Evolutionary conservation across 2,797 vertebrate species (phyloP).

Genomic region (Sebastes hubbsi): DNA sequence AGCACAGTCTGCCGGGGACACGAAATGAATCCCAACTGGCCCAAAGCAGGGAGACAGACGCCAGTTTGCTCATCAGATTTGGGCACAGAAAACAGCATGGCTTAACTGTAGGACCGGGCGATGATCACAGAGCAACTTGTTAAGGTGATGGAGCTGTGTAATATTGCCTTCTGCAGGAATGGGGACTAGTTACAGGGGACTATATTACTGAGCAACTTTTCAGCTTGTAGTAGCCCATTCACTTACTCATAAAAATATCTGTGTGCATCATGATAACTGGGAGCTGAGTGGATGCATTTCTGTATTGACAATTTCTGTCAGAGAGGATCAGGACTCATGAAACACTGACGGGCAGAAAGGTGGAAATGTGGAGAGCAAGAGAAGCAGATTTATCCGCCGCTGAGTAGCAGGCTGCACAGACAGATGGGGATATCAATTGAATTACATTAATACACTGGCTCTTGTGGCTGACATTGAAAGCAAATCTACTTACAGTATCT

Average conservation of each 20-base stretch:
- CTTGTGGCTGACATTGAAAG: constrained; percentile 35
- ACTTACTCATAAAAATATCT: background rate
- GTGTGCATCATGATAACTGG: background rate
- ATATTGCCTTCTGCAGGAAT: background rate
- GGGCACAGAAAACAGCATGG: constrained; percentile 35
- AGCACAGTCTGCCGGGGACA: constrained; percentile 53
- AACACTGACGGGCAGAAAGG: background rate
- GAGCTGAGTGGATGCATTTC: background rate
- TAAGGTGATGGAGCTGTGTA: background rate
- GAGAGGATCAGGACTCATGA: background rate
- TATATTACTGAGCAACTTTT: background rate
- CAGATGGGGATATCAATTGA: constrained; percentile 23
- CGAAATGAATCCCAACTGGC: constrained; percentile 64
- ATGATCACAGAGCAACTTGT: constrained; percentile 25
- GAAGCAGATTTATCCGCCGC: constrained; percentile 2
- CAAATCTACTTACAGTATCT: constrained; percentile 26
- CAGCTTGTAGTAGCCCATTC: background rate
- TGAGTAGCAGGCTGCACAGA: constrained; percentile 7
- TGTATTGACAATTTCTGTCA: background rate
- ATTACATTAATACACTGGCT: constrained; percentile 28
- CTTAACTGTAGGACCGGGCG: constrained; percentile 22
- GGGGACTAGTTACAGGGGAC: background rate
- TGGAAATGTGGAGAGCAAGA: background rate
- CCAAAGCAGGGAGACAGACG: constrained; percentile 54
- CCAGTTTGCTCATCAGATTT: constrained; percentile 68